Conservation (phyloP, 1,140 invertebrate species). For the Thrips palmi region DNA sequence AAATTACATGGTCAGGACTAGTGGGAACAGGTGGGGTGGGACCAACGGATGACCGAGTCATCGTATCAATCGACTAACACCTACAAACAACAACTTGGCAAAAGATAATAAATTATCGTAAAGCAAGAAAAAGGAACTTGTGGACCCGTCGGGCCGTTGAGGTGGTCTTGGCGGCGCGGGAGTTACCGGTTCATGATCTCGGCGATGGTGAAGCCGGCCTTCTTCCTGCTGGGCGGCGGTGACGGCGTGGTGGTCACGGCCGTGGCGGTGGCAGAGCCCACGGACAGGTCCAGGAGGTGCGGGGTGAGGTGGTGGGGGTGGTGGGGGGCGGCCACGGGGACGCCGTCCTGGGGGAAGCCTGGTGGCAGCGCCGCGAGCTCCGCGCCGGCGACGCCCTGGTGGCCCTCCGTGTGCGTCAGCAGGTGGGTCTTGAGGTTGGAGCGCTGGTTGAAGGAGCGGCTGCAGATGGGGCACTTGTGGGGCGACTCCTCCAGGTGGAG, state of each 20-base stretch:
- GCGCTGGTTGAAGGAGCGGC: constrained; percentile 74
- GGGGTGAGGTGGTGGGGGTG: constrained; percentile 70
- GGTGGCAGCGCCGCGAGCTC: constrained; percentile 69
- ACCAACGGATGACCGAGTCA: too few relatives aligned
- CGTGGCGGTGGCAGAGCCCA: too few relatives aligned
- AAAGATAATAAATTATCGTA: too few relatives aligned
- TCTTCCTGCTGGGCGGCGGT: not conserved
- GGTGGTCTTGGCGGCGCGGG: too few relatives aligned
- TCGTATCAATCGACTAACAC: too few relatives aligned
- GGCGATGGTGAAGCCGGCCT: not conserved
- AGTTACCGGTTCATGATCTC: too few relatives aligned
- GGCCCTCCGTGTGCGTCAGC: constrained; percentile 87
- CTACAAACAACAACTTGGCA: too few relatives aligned
- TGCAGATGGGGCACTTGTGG: constrained; percentile 80
- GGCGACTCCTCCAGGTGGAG: constrained; percentile 82
- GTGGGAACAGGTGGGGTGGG: too few relatives aligned
- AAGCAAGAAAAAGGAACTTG: too few relatives aligned
- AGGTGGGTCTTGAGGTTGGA: constrained; percentile 86
- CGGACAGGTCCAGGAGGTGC: constrained; percentile 38
- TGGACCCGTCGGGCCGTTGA: too few relatives aligned
- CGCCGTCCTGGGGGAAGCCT: too few relatives aligned
- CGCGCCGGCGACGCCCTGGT: constrained; percentile 77
- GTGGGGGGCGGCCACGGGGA: constrained; percentile 61
- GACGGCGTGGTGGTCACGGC: not conserved
- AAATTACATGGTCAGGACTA: too few relatives aligned